Conservation (phyloP, 2,113 vertebrate genomes). For the Elephantulus edwardii region DNA sequence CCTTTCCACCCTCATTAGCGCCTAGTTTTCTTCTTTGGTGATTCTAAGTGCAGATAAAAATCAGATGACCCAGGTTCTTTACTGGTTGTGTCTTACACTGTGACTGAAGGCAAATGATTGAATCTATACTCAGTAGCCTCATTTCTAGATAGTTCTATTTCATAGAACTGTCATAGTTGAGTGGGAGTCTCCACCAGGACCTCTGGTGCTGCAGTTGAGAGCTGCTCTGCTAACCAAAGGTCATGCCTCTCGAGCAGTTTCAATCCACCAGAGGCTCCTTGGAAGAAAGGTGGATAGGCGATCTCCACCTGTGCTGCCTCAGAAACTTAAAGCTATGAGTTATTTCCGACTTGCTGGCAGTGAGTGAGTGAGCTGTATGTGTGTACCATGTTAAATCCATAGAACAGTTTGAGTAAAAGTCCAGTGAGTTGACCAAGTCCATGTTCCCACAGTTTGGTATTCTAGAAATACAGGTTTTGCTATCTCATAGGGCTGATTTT, state of each 20-base stretch:
- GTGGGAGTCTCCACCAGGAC: too few species aligned
- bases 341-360: too few species aligned
- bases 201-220: too few species aligned
- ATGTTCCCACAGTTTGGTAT: neutral
- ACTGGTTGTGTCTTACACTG: neutral
- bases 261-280: too few species aligned
- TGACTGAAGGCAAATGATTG: neutral
- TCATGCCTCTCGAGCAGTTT: too few species aligned
- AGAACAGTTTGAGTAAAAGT: conserved; percentile 33
- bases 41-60: conserved; percentile 18
- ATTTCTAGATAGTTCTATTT: neutral
- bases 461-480: neutral
- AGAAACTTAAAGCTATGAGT: too few species aligned
- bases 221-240: too few species aligned
- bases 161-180: neutral
- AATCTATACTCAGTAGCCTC: neutral
- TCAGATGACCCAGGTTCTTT: neutral
- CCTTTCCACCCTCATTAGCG: conserved; percentile 28
- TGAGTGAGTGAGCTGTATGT: neutral
- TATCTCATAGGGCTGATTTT: neutral
- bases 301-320: too few species aligned
- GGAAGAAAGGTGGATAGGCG: too few species aligned
- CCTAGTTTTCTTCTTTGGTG: conserved; percentile 42
- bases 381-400: neutral
- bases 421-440: neutral